phyloP scores from a whole-genome alignment of 1,140 invertebrate species.

The Tetragnatha versicolor region DNA sequence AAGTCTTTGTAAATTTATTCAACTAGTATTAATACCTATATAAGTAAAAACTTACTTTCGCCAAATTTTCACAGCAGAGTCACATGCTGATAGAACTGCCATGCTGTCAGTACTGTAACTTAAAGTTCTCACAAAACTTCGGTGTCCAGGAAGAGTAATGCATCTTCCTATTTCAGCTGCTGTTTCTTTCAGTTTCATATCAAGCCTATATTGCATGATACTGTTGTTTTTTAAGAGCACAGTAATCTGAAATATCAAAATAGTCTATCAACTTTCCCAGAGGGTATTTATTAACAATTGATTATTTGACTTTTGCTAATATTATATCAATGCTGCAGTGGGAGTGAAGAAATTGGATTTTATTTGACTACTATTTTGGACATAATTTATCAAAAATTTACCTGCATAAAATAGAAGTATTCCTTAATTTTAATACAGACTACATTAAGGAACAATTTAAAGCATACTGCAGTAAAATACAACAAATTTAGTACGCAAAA shows the following conservation, averaged over 20 bases:
- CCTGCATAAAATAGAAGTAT: no score
- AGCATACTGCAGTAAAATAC: neutral
- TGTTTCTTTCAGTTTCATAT: slow-evolving; percentile 64
- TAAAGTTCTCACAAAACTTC: slow-evolving; percentile 84
- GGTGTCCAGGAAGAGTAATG: slow-evolving; percentile 78
- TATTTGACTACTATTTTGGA: no score
- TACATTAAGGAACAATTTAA: neutral
- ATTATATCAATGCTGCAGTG: no score
- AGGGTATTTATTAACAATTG: no score
- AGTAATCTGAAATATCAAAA: slow-evolving; percentile 63
- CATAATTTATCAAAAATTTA: no score
- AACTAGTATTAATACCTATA: no score
- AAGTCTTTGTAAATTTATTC: no score
- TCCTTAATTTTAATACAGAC: no score
- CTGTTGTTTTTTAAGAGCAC: slow-evolving; percentile 66
- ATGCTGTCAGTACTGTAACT: slow-evolving; percentile 88
- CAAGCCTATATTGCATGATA: slow-evolving; percentile 66
- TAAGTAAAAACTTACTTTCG: slow-evolving; percentile 73
- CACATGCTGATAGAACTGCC: slow-evolving; percentile 81
- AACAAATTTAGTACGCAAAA: neutral
- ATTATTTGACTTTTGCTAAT: no score
- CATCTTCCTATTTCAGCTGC: slow-evolving; percentile 69
- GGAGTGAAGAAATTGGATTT: no score
- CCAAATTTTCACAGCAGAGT: slow-evolving; percentile 91
- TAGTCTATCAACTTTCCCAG: no score